Conservation (phyloP, 2,797 vertebrate species). For the Sarcoramphus papa region DNA sequence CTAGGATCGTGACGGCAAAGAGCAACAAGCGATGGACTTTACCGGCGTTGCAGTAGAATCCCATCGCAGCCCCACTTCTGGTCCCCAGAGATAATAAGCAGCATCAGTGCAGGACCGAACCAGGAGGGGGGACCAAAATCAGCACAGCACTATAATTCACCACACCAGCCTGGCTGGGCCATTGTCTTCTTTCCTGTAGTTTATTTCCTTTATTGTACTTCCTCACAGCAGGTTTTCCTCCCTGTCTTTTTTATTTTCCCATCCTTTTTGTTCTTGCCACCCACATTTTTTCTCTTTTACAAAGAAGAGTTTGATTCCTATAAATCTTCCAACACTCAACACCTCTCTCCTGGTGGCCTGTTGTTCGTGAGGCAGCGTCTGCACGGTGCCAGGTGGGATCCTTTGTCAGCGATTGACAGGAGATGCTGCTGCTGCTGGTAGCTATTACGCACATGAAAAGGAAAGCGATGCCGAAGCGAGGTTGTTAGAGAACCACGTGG, state of each 20-base stretch:
- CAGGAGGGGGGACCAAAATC: not conserved
- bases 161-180: not conserved
- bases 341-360: conserved; percentile 6
- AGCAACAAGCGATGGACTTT: not conserved
- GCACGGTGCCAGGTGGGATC: not conserved
- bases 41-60: not conserved
- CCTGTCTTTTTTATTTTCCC: not conserved
- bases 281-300: not conserved
- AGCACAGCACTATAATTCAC: not conserved
- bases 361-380: conserved; percentile 15
- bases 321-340: conserved; percentile 1
- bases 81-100: not conserved
- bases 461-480: not conserved
- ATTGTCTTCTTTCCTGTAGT: not conserved
- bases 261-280: not conserved
- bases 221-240: not conserved
- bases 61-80: not conserved
- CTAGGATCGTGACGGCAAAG: not conserved
- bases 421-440: conserved; percentile 1
- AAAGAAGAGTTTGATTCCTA: not conserved
- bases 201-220: not conserved
- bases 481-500: not conserved
- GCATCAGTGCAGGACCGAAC: not conserved
- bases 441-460: not conserved
- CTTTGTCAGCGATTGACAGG: conserved; percentile 30